Evolutionary conservation across 1,140 invertebrate genomes (phyloP), one percentile per base, ranked within the genome.

Genomic region (Neodiprion virginianus): DNA sequence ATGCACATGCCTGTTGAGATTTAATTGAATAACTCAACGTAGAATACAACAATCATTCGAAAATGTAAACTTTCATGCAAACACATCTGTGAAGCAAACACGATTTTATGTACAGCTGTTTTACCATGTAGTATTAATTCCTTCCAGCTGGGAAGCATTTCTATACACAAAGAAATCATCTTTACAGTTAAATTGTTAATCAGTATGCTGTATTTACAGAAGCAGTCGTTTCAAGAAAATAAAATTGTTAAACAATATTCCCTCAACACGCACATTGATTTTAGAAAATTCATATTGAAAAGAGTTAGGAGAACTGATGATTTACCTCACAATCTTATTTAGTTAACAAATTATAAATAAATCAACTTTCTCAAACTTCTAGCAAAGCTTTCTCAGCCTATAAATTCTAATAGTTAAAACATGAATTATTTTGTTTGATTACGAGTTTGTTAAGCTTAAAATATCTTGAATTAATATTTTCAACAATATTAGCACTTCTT

Each of bases 111-210:
- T 74, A 68, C 72, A 82, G 80, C 76, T 76, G 75, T 77, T 85
- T 85, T 88, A 88, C 87, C 87, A 83, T 88, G 87, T 85, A 88
- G 83, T 85, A 88, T 87, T 85, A 88, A 78, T 79, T 88, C 87
- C 87, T 88, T 86, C 87, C 87, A 88, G 84, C 84, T 87, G 69
- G 86, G 87, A 82, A 88, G 87, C 81, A 70, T 88, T 82, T 88
- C 87, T 88, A 87, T 79, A 78, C 79, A 85, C 72, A 82, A 81
- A 86, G 75, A 86, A 82, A 78, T 72, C 71, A 74, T 53, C 50
- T 53, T 53, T 10, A 11, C 50, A 53, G 50, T 53, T 53, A 14
- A 53, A 53, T 53, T 53, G 9, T 10, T 53, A 11, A 53, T n/a
- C 1, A 14, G 50, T 53, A 53, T n/a, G 50, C 50, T 21, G 50